These are phyloP conservation scores for Girardinus metallicus DNA, from an alignment of 2,797 vertebrate species.

Conservation along the genomic window DNA sequence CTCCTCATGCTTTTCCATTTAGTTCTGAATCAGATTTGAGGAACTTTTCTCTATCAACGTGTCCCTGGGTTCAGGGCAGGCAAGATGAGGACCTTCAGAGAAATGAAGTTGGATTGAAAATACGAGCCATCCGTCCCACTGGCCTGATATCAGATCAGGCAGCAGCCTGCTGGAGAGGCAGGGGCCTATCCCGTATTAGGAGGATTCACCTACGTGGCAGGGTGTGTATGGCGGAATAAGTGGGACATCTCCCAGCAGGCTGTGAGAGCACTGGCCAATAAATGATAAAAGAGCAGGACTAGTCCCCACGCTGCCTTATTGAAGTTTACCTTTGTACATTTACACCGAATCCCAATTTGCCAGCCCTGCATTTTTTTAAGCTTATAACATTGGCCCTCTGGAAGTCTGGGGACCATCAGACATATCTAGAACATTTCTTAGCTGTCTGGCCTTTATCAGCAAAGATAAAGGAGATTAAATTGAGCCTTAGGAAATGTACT, in stretches of 20 bases:
- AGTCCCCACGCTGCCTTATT: constrained; percentile 70
- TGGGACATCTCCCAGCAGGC: constrained; percentile 81
- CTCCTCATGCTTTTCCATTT: constrained; percentile 64
- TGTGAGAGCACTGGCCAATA: constrained; percentile 70
- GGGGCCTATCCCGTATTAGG: constrained; percentile 69
- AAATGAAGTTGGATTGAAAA: constrained; percentile 74
- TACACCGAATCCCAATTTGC: constrained; percentile 70
- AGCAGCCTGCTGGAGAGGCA: constrained; percentile 59
- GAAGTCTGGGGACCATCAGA: constrained; percentile 54
- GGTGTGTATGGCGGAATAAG: constrained; percentile 76
- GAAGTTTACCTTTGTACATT: constrained; percentile 80
- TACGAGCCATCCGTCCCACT: constrained; percentile 63
- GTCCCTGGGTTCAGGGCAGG: constrained; percentile 55
- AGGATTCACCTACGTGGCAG: constrained; percentile 73
- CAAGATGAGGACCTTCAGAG: constrained; percentile 67
- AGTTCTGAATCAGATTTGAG: constrained; percentile 64
- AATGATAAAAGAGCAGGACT: constrained; percentile 74
- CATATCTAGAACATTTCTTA: constrained; percentile 49
- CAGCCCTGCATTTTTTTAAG: constrained; percentile 60
- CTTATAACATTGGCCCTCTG: constrained; percentile 36
- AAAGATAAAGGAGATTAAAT: constrained; percentile 62
- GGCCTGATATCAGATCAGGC: constrained; percentile 74
- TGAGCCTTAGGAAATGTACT: constrained; percentile 33
- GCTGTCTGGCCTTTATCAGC: constrained; percentile 62
- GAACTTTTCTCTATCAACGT: constrained; percentile 60